Evolutionary conservation across 2,888 invertebrate genomes (phyloP), one percentile per base, ranked within the genome.

Genomic region (Conops quadrifasciatus): DNA sequence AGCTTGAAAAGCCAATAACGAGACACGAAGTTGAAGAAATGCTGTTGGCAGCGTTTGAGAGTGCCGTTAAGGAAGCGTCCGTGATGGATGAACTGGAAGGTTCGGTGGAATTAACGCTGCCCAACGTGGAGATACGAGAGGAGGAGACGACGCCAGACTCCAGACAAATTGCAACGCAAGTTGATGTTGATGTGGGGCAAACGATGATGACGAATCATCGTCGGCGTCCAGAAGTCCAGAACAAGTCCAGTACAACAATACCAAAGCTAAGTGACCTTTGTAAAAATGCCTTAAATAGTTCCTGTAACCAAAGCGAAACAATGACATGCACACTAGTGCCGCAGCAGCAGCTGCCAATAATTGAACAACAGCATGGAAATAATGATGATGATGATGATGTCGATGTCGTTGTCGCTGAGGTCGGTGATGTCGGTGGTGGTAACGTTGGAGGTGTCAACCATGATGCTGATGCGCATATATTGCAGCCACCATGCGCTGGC

Each of bases 191-290:
- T 19, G 19, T 24, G 58, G 19, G 47, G 36, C 21, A 53, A 19
- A 4, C 47, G 63, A 56, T n/a, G n/a, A n/a, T n/a, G n/a, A n/a
- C n/a, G n/a, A n/a, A n/a, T n/a, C n/a, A n/a, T n/a, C n/a, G 36
- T 36, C 36, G 36, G 36, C 36, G 47, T 30, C 62, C 24, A 64
- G 64, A 1, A 56, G 58, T n/a, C n/a, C n/a, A n/a, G n/a, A n/a
- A n/a, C n/a, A n/a, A n/a, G n/a, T n/a, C n/a, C n/a, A n/a, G n/a
- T n/a, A n/a, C n/a, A n/a, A 75, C 72, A 74, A 80, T 85, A 83
- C 85, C 85, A 81, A 85, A 85, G 83, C 80, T 85, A 85, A 85
- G 85, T 85, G 85, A 84, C 83, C 85, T 85, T 85, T 85, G 85
- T 81, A 84, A 84, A 81, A 82, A 79, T 84, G 85, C 85, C 84